A percentile compares a stretch with the other conserved stretches of the same genome.
phyloP scores from a whole-genome alignment of 2,888 invertebrate genomes.

The Lasioglossum morio region DNA sequence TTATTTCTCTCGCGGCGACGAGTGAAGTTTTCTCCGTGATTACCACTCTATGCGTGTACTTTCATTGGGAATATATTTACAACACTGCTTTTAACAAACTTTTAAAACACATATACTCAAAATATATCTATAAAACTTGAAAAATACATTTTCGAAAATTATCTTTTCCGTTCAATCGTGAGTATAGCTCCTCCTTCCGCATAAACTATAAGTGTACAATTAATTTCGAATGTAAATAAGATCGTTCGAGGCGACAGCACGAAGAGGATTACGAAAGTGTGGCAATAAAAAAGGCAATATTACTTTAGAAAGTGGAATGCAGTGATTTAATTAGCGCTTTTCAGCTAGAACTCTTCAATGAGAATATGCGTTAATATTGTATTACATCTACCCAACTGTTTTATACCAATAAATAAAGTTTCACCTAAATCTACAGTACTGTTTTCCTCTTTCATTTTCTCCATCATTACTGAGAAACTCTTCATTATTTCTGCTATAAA shows the following conservation, averaged over 20 bases:
- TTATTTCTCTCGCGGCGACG: constrained; percentile 10
- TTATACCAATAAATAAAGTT: not conserved
- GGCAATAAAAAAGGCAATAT: constrained; percentile 15
- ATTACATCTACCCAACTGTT: not conserved
- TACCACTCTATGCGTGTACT: not conserved
- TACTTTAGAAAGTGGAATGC: constrained; percentile 33
- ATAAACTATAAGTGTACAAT: not conserved
- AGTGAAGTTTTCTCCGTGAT: constrained; percentile 19
- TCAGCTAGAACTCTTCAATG: not conserved
- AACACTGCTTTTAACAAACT: not conserved
- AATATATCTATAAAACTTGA: not conserved
- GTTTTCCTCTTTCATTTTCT: not conserved
- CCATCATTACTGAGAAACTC: not conserved
- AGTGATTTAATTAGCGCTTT: constrained; percentile 7
- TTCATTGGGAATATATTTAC: not conserved
- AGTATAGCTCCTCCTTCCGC: not conserved
- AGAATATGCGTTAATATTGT: not conserved
- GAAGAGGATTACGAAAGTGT: constrained; percentile 24
- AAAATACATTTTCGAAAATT: too few species aligned
- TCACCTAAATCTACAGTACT: not conserved
- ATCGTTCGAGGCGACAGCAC: not conserved
- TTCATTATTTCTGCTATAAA: not conserved
- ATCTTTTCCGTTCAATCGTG: too few species aligned
- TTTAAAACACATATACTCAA: not conserved
- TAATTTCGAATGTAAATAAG: not conserved